Conservation (phyloP, 1,140 invertebrate species). For the Nautilus pompilius region DNA sequence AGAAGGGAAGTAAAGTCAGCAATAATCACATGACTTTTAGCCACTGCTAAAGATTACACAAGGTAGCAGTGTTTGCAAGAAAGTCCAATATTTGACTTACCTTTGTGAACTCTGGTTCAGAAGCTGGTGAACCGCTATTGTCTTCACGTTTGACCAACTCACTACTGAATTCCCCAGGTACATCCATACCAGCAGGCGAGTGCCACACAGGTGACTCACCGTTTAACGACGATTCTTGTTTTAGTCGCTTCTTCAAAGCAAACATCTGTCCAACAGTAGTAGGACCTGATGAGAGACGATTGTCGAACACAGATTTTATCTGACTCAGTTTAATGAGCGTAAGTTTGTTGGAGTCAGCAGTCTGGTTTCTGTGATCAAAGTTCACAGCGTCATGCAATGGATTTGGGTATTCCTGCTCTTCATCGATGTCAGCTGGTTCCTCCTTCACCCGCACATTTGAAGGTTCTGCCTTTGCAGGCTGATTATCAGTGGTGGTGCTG, state of each 20-base stretch:
- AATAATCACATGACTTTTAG: no score
- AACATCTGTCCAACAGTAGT: conserved; percentile 25
- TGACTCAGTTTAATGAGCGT: conserved; percentile 21
- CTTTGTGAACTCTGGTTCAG: not conserved
- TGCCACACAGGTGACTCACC: not conserved
- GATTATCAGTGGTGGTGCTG: not conserved
- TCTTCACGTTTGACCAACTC: not conserved
- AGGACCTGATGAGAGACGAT: conserved; percentile 10
- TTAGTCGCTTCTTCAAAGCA: conserved; percentile 24
- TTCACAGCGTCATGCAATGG: not conserved
- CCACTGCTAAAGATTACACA: no score
- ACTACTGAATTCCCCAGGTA: not conserved
- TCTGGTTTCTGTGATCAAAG: conserved; percentile 1
- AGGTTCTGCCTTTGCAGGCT: not conserved
- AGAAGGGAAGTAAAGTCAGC: no score
- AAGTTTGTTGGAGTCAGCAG: conserved; percentile 9
- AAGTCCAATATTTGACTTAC: no score
- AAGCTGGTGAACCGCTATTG: not conserved
- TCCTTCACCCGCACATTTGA: not conserved
- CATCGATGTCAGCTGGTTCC: not conserved
- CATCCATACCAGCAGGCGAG: not conserved
- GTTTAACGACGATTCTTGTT: conserved; percentile 19
- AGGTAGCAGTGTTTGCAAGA: no score
- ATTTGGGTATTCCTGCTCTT: not conserved
- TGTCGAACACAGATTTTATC: conserved; percentile 18